Base-by-base conservation (phyloP, 2,797 vertebrate genomes). In the Eptatretus atami region DNA sequence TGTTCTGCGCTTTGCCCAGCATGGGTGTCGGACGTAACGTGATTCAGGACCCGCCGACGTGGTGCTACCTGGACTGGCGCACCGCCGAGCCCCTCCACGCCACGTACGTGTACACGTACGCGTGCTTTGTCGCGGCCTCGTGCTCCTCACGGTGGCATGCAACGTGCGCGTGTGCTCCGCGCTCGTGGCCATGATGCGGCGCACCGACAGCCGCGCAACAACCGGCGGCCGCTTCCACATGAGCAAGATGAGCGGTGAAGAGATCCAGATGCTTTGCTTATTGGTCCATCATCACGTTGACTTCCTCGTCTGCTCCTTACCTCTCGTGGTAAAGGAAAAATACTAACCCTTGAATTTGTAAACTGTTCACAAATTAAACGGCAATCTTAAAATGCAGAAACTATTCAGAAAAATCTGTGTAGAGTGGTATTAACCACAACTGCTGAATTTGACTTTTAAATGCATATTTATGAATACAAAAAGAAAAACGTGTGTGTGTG, bases 221-320 rank as follows among this genome's bases (percentile, higher is more conserved):
- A 44, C 8, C 31, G 3, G 31, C 31, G 31, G n/a, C 31, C 3
- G 31, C 31, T 44, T 8, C 31, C 31, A 44, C 31, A 44, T 44
- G 31, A 44, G 31, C 31, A 44, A 44, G 3, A 44, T 44, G 31
- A 44, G 31, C 31, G 31, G 31, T 8, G 31, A 4, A 0, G 90
- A 96, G 78, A 86, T 96, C 74, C 90, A 88, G 73, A 96, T 96
- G 90, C 83, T 94, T 69, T 87, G 94, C 72, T 68, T 96, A 65
- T 86, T 96, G 3, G 86, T 86, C n/a, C 64, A 82, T 81, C 19
- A 96, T 86, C 64, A 93, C 86, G 2, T 73, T 74, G 52, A 84
- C 68, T 78, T 96, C 54, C 79, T 95, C 66, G 82, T 83, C 76
- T 96, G 90, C 75, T 96, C 90, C 73, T 92, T 85, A 75, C 88